Evolutionary conservation across 2,888 invertebrate species (phyloP).

Genomic region (Luffia ferchaultella): DNA sequence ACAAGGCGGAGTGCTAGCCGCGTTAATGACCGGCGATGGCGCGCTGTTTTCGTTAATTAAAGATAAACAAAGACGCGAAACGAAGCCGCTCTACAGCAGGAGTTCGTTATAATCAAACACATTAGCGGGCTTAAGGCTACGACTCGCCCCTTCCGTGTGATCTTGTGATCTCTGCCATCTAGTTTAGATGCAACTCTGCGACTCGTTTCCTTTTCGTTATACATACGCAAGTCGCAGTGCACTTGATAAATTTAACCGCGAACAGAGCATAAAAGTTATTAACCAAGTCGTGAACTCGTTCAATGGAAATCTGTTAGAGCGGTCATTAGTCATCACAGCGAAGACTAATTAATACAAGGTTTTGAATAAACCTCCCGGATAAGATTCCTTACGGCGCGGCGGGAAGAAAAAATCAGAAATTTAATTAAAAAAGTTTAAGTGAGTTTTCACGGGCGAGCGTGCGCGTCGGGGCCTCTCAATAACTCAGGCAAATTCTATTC

Average conservation of each 20-base stretch:
- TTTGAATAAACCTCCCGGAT: constrained; percentile 49
- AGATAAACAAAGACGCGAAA: constrained; percentile 39
- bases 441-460: constrained; percentile 58
- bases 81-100: constrained; percentile 21
- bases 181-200: not conserved
- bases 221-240: not conserved
- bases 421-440: constrained; percentile 66
- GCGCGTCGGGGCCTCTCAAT: constrained; percentile 42
- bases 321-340: constrained; percentile 45
- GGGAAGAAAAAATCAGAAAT: constrained; percentile 53
- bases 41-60: constrained; percentile 46
- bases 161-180: not conserved
- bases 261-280: not conserved
- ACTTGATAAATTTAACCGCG: not conserved
- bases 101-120: constrained; percentile 45
- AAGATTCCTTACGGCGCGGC: constrained; percentile 38
- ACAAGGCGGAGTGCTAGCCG: constrained; percentile 17
- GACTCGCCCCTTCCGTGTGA: constrained; percentile 18
- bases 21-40: constrained; percentile 32
- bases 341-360: constrained; percentile 57
- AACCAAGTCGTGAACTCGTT: not conserved
- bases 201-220: not conserved
- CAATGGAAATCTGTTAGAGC: constrained; percentile 42
- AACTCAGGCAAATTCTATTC: constrained; percentile 44
- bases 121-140: constrained; percentile 23